Evolutionary conservation across 2,888 invertebrate genomes (phyloP), one percentile per base, ranked within the genome.

Genomic region (Epinotia demarniana): DNA sequence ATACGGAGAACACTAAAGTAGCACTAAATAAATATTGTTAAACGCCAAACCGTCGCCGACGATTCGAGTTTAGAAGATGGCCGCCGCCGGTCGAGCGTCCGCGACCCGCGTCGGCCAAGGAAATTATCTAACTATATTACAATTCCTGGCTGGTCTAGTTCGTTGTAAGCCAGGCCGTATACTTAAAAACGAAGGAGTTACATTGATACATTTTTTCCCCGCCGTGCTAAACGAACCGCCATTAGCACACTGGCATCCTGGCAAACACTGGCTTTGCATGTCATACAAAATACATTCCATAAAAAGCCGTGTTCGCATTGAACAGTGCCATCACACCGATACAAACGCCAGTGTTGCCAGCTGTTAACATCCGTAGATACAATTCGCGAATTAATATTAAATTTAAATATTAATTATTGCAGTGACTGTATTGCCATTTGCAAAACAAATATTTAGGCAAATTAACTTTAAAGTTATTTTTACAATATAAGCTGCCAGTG

Each of bases 11-110:
- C 80, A 81, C 85, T 86, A 87, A 85, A 78, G 80, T 84, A 87
- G 78, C 81, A 81, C 86, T 88, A 89, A 87, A 89, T 88, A 89
- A 89, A 89, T 88, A 88, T 82, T 78, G 78, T 78, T 77, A 81
- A 81, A 80, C 81, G 78, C 66, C 81, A 77, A 79, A 78, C 79
- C 83, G 77, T 73, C 69, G 71, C 72, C 75, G 79, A 77, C 79
- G 68, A 66, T 64, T 73, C 79, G 79, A 80, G 79, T 76, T 76
- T 77, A 78, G 78, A 79, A 78, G 80, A 74, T 73, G 80, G 80
- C 80, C 80, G 79, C 78, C 79, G 79, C 79, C 78, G 77, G 75
- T 73, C 62, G 75, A 11, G 39, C 39, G 9, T 39, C 67, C 78
- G 81, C 82, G 83, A 84, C 79, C 79, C 77, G 75, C 80, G 60